These are phyloP conservation scores for Amphipyra berbera DNA, from an alignment of 2,888 invertebrate genomes.

Conservation along the genomic window DNA sequence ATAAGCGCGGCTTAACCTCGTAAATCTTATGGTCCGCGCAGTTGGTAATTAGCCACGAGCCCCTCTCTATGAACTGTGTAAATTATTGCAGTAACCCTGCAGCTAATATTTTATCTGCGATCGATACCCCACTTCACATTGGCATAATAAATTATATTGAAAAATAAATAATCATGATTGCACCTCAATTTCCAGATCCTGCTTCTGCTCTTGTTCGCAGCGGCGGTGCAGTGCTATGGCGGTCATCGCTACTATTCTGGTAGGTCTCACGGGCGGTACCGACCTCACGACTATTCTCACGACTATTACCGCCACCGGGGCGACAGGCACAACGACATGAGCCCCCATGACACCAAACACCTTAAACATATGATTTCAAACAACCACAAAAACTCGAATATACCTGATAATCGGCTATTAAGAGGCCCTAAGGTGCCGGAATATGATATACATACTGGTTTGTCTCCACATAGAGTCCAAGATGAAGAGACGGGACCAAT, in stretches of 20 bases:
- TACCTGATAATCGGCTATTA: background rate
- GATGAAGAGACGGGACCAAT: too few relatives aligned
- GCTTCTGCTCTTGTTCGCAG: slow-evolving; percentile 32
- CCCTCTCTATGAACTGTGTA: too few relatives aligned
- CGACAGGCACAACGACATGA: slow-evolving; percentile 2
- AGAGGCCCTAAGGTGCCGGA: background rate
- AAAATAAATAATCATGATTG: too few relatives aligned
- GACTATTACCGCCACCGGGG: slow-evolving; percentile 16
- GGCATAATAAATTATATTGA: too few relatives aligned
- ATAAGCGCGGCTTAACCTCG: too few relatives aligned
- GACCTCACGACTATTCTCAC: slow-evolving; percentile 1
- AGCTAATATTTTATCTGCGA: too few relatives aligned
- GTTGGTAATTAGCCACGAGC: too few relatives aligned
- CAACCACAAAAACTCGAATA: background rate
- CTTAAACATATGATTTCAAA: background rate
- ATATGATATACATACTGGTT: background rate
- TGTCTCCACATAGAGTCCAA: background rate
- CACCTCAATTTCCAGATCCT: slow-evolving; percentile 27
- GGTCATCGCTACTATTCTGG: slow-evolving; percentile 18
- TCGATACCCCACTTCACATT: too few relatives aligned
- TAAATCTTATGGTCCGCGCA: too few relatives aligned
- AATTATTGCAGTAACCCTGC: too few relatives aligned
- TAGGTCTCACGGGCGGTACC: slow-evolving; percentile 31
- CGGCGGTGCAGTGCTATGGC: slow-evolving; percentile 36
- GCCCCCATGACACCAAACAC: background rate